Percentiles rank a stretch among this genome's conserved stretches.
Evolutionary conservation across 2,888 invertebrate genomes (phyloP).

Genomic region (Busseola fusca): DNA sequence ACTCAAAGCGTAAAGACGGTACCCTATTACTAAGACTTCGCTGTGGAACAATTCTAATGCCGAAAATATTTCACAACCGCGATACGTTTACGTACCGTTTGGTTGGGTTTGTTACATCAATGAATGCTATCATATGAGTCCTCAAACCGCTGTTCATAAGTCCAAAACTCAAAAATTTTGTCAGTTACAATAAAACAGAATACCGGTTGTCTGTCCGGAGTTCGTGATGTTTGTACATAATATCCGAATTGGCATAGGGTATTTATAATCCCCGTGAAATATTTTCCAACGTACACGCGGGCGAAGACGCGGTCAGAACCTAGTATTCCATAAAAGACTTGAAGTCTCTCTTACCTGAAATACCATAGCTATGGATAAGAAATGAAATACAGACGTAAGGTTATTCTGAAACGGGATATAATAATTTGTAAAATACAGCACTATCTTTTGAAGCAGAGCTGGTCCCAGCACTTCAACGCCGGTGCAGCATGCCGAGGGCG

Average conservation of each 20-base stretch:
- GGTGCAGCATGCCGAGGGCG: conserved; percentile 44
- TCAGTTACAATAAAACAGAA: no score
- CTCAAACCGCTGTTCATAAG: no score
- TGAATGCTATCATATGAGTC: no score
- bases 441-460: conserved; percentile 43
- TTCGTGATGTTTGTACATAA: no score
- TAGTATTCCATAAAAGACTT: background rate
- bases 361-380: background rate
- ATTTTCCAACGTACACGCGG: background rate
- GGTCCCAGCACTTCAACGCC: conserved; percentile 36
- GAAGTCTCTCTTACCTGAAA: background rate
- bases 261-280: background rate
- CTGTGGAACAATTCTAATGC: no score
- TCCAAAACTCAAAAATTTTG: no score
- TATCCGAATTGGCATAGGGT: background rate
- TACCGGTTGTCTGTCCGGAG: no score
- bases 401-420: background rate
- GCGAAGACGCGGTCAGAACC: background rate
- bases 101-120: no score
- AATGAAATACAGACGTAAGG: background rate
- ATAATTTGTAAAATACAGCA: background rate
- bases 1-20: no score
- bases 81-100: no score
- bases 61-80: no score
- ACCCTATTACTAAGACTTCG: no score